Conservation (phyloP, 2,888 invertebrate species). For the Conus canariensis region DNA sequence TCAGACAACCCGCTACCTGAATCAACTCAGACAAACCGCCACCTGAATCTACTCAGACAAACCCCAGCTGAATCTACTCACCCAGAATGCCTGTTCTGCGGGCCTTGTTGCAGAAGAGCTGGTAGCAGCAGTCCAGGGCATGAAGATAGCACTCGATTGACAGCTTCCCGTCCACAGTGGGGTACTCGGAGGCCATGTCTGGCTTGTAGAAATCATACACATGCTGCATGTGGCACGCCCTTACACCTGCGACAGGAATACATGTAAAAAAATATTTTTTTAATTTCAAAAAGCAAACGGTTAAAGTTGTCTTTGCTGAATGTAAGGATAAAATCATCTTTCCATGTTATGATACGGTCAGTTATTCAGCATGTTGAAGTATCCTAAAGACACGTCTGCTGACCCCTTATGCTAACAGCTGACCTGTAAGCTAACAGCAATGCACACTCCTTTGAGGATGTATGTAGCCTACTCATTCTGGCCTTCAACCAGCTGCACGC, state of each 20-base stretch:
- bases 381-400: no score
- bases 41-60: no score
- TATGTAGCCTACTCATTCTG: no score
- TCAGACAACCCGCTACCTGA: no score
- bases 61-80: conserved; percentile 38
- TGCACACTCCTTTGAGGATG: no score
- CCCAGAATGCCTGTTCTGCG: conserved; percentile 59
- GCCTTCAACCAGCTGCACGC: no score
- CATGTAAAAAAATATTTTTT: background rate
- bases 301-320: background rate
- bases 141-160: conserved; percentile 96
- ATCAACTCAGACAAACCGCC: no score
- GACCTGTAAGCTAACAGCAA: no score
- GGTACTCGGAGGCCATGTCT: conserved; percentile 95
- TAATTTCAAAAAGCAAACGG: background rate
- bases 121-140: conserved; percentile 96
- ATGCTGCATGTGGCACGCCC: conserved; percentile 94
- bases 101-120: conserved; percentile 83
- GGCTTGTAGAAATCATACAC: conserved; percentile 99
- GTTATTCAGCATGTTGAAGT: no score
- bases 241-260: conserved; percentile 82
- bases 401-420: no score
- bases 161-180: conserved; percentile 95
- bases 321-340: background rate
- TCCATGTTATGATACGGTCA: no score